phyloP scores from a whole-genome alignment of 2,888 invertebrate genomes.

The Clistopyga incitator region DNA sequence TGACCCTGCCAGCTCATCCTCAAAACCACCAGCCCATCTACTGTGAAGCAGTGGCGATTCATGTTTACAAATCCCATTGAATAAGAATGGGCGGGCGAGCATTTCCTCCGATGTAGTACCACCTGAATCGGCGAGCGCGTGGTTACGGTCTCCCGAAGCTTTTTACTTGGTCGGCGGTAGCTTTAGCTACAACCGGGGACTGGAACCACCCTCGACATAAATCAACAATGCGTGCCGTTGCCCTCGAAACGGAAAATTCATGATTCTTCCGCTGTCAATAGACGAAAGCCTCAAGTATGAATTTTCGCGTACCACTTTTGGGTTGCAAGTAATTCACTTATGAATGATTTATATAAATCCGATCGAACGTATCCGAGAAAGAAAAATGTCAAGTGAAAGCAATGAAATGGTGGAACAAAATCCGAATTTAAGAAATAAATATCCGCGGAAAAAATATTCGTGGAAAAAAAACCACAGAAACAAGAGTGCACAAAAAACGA shows the following conservation, averaged over 20 bases:
- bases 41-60: slow-evolving; percentile 59
- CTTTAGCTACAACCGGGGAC: not conserved
- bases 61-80: slow-evolving; percentile 64
- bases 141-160: not conserved
- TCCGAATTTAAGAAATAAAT: no score
- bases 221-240: slow-evolving; percentile 39
- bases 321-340: not conserved
- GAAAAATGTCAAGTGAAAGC: not conserved
- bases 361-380: not conserved
- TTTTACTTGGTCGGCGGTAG: not conserved
- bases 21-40: not conserved
- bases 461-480: no score
- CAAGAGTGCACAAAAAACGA: no score
- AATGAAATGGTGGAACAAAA: no score
- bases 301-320: not conserved
- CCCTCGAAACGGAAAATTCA: slow-evolving; percentile 22
- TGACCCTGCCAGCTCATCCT: not conserved
- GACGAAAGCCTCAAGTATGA: not conserved
- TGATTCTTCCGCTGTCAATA: not conserved
- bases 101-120: slow-evolving; percentile 42
- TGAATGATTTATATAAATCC: not conserved
- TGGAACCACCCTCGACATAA: slow-evolving; percentile 28
- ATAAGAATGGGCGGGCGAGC: slow-evolving; percentile 60
- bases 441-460: no score
- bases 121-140: not conserved